Percentiles rank a stretch among this genome's conserved stretches.
These are phyloP conservation scores for Alethe diademata DNA, from an alignment of 2,113 vertebrate species.

Conservation along the genomic window DNA sequence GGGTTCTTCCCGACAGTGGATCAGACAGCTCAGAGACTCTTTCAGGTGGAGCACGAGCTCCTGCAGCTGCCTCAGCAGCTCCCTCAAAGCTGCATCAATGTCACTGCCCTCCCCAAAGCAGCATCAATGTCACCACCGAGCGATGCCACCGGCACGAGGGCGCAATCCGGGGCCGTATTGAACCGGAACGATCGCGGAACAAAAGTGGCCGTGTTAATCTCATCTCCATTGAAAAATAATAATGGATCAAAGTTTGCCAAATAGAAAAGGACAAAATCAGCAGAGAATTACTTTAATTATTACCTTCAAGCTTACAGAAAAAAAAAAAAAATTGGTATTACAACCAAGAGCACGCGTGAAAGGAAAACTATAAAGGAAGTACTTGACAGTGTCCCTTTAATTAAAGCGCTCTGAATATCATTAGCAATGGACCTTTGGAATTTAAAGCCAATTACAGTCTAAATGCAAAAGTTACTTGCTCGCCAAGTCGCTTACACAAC, in stretches of 20 bases:
- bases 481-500: neutral
- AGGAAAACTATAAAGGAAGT: slow-evolving; percentile 54
- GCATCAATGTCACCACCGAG: neutral
- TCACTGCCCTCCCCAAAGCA: neutral
- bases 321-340: neutral
- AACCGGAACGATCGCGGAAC: neutral
- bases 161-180: neutral
- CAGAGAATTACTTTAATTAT: slow-evolving; percentile 70
- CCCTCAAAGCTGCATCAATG: neutral
- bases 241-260: slow-evolving; percentile 67
- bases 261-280: slow-evolving; percentile 67
- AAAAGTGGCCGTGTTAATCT: slow-evolving; percentile 19
- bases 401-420: slow-evolving; percentile 54
- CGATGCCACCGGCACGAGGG: neutral
- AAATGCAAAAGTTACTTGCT: slow-evolving; percentile 5
- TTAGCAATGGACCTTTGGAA: slow-evolving; percentile 60
- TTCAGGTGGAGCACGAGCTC: neutral
- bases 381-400: slow-evolving; percentile 64
- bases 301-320: slow-evolving; percentile 41
- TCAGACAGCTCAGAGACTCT: neutral
- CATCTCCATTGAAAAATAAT: slow-evolving; percentile 51
- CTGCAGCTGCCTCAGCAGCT: neutral
- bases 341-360: neutral
- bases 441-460: slow-evolving; percentile 54
- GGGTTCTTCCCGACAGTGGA: neutral